Conservation (phyloP, 1,140 invertebrate species). For the Drosophila ficusphila region DNA sequence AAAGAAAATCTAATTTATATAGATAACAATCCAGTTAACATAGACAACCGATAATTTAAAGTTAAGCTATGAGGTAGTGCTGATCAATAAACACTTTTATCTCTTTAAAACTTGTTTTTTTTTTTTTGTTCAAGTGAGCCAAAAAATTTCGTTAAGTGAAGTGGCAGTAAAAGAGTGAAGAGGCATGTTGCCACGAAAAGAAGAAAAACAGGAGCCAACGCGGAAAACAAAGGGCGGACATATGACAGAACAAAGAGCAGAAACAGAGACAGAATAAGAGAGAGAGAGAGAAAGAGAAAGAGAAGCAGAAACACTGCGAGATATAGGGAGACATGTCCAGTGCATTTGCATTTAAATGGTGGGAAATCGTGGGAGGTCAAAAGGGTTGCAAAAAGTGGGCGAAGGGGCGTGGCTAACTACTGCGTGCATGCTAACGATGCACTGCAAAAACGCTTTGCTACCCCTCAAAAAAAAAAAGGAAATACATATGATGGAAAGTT, state of each 20-base stretch:
- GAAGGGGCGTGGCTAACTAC: neutral
- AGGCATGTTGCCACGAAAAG: neutral
- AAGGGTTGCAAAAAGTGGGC: neutral
- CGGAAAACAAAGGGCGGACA: slow-evolving; percentile 4
- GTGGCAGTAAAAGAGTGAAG: neutral
- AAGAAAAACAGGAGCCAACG: neutral
- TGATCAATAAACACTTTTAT: too few relatives aligned
- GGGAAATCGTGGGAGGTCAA: neutral
- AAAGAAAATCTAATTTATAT: too few relatives aligned
- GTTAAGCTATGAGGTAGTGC: too few relatives aligned
- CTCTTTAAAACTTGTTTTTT: too few relatives aligned
- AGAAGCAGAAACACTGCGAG: slow-evolving; percentile 7
- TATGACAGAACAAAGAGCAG: slow-evolving; percentile 1
- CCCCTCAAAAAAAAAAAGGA: too few relatives aligned
- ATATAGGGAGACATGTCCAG: slow-evolving; percentile 41
- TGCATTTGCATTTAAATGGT: slow-evolving; percentile 59
- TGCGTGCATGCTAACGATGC: slow-evolving; percentile 7
- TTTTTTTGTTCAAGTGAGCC: too few relatives aligned
- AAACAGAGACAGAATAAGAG: neutral
- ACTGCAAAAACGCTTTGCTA: too few relatives aligned
- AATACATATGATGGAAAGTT: too few relatives aligned
- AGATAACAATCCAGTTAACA: too few relatives aligned
- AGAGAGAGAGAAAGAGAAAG: neutral
- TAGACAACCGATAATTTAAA: too few relatives aligned
- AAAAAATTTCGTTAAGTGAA: slow-evolving; percentile 1